Percentiles rank a stretch among this genome's conserved stretches.
Conservation (phyloP, 2,797 vertebrate genomes). For the Cheirogaleus major region DNA sequence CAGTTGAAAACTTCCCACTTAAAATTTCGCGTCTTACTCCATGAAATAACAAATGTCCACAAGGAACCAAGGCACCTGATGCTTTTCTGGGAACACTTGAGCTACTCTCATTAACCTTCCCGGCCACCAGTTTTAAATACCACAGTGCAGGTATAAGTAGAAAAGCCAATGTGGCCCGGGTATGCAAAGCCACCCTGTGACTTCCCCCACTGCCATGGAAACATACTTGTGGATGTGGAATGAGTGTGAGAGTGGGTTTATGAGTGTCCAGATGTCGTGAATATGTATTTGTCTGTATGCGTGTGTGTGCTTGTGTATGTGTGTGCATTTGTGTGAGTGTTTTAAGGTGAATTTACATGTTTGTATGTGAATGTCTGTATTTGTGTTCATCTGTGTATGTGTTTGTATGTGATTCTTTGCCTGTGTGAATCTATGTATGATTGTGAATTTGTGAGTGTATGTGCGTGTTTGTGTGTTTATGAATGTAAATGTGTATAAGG, state of each 20-base stretch:
- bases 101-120: neutral
- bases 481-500: neutral
- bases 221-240: neutral
- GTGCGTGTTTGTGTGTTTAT: neutral
- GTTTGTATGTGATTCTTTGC: neutral
- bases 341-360: neutral
- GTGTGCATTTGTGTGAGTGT: neutral
- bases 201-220: neutral
- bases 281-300: neutral
- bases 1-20: neutral
- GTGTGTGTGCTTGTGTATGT: neutral
- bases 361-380: neutral
- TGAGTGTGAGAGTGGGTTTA: neutral
- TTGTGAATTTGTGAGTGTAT: neutral
- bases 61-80: neutral
- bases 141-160: neutral
- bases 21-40: neutral
- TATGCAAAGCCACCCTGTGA: conserved; percentile 25
- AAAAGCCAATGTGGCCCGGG: neutral
- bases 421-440: neutral
- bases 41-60: neutral
- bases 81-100: neutral
- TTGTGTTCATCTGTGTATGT: neutral
- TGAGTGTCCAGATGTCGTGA: neutral
- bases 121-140: neutral